phyloP scores from a whole-genome alignment of 2,797 vertebrate species.

The Hoplostethus mediterraneus region DNA sequence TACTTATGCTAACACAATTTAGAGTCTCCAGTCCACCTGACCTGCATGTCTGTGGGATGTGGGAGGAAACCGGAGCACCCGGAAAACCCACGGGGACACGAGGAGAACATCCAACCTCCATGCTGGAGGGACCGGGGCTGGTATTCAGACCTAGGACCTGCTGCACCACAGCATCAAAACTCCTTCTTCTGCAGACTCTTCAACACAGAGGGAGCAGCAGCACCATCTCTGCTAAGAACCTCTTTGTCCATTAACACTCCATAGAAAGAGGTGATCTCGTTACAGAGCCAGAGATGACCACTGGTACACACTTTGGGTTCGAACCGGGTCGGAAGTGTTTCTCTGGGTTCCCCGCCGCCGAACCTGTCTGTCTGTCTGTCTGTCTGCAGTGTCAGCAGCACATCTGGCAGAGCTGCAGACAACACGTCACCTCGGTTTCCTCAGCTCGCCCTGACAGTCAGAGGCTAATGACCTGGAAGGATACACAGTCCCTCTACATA shows the following conservation, averaged over 20 bases:
- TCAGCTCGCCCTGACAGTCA: constrained; percentile 69
- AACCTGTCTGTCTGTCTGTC: not conserved
- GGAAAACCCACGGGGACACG: no score
- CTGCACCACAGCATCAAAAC: not conserved
- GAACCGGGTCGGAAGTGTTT: constrained; percentile 21
- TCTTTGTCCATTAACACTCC: not conserved
- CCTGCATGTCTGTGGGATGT: no score
- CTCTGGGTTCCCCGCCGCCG: no score
- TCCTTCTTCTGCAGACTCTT: not conserved
- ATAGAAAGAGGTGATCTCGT: constrained; percentile 1
- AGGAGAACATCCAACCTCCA: no score
- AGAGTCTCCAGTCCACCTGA: no score
- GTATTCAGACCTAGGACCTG: no score
- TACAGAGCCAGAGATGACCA: not conserved
- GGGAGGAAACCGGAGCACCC: no score
- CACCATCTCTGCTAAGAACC: not conserved
- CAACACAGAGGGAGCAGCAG: not conserved
- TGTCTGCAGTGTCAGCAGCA: constrained; percentile 64
- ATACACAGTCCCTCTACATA: constrained; percentile 67
- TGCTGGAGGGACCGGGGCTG: no score
- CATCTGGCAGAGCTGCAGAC: constrained; percentile 67
- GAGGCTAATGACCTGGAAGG: constrained; percentile 77
- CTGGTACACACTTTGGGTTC: constrained; percentile 2
- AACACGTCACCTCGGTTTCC: constrained; percentile 57
- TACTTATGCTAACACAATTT: no score